Conservation (phyloP, 2,888 invertebrate genomes). For the Poecilobothrus nobilitatus region DNA sequence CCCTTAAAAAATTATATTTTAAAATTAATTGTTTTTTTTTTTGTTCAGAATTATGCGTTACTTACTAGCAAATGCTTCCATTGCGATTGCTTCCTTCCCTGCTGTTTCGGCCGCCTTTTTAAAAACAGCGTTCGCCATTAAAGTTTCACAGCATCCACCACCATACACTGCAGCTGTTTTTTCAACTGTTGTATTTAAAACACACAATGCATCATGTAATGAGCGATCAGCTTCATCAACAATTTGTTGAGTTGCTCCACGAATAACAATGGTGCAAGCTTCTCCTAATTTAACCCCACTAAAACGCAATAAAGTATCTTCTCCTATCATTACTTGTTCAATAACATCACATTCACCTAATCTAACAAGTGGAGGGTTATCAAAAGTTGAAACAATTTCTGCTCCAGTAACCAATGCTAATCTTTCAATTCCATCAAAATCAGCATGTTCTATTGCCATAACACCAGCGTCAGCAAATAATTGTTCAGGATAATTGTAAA, state of each 20-base stretch:
- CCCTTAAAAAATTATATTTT: conserved; percentile 27
- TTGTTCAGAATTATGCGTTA: too few relatives aligned
- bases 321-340: conserved; percentile 93
- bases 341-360: conserved; percentile 91
- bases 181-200: conserved; percentile 87
- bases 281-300: conserved; percentile 90
- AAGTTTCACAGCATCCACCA: conserved; percentile 90
- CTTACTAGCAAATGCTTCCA: conserved; percentile 80
- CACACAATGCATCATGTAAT: conserved; percentile 96
- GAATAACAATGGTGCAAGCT: conserved; percentile 93
- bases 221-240: conserved; percentile 98
- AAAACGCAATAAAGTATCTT: conserved; percentile 89
- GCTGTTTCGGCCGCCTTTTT: conserved; percentile 76
- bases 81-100: conserved; percentile 95
- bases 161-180: conserved; percentile 88
- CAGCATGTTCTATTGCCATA: conserved; percentile 99
- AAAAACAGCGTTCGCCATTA: conserved; percentile 91
- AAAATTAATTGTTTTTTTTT: neutral
- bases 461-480: conserved; percentile 95
- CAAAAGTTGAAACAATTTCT: conserved; percentile 98
- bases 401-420: conserved; percentile 95
- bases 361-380: conserved; percentile 82
- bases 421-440: conserved; percentile 98
- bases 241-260: conserved; percentile 97
- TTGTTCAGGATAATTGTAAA: conserved; percentile 99